These are phyloP conservation scores for Ginglymostoma cirratum DNA, from an alignment of 2,113 vertebrate genomes.

Conservation along the genomic window DNA sequence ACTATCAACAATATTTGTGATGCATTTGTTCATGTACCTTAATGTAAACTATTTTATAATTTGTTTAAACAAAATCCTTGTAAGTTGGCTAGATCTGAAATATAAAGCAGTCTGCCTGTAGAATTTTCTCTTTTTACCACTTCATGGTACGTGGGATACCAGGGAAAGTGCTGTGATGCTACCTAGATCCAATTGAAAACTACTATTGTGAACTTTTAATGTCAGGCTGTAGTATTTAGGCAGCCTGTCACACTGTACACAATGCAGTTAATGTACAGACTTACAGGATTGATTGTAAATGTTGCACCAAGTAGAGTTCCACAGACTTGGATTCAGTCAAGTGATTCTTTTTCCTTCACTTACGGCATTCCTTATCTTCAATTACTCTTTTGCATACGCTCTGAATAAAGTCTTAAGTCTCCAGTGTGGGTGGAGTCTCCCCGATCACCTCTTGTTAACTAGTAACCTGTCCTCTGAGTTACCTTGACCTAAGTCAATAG, in stretches of 20 bases:
- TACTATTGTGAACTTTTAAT: not conserved
- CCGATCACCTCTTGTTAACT: not conserved
- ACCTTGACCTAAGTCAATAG: not conserved
- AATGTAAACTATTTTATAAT: not conserved
- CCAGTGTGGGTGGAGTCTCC: not conserved
- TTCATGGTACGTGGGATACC: not conserved
- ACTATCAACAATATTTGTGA: not conserved
- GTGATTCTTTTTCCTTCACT: not conserved
- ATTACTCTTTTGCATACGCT: not conserved
- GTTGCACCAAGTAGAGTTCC: not conserved
- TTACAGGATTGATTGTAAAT: not conserved
- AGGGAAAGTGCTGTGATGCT: not conserved
- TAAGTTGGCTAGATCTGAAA: not conserved
- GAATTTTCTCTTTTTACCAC: not conserved
- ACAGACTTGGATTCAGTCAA: not conserved
- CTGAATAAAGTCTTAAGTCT: not conserved
- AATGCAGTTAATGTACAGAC: not conserved
- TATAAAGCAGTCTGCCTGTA: not conserved
- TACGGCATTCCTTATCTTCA: not conserved
- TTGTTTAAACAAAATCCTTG: not conserved
- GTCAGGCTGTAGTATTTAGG: not conserved
- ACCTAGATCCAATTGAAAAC: not conserved
- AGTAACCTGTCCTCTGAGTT: not conserved
- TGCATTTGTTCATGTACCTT: not conserved
- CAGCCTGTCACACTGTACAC: not conserved